Evolutionary conservation across 1,140 invertebrate genomes (phyloP).

Genomic region (Dendrolimus kikuchii): DNA sequence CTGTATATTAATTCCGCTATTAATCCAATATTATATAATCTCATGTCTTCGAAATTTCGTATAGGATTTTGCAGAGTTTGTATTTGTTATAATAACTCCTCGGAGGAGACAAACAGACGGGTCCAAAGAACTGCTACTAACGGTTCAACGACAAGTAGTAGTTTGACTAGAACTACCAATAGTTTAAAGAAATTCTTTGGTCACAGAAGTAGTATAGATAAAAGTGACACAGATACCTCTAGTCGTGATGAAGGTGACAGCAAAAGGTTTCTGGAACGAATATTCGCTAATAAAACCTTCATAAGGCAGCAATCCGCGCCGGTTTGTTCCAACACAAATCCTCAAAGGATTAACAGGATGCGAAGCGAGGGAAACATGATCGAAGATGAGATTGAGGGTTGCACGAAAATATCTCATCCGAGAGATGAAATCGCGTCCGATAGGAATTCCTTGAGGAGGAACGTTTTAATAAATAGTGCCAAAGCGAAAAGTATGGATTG

Average conservation of each 20-base stretch:
- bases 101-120: constrained; percentile 41
- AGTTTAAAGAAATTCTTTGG: constrained; percentile 63
- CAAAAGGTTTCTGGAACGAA: constrained; percentile 44
- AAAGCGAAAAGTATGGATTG: constrained; percentile 59
- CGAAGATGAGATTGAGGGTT: constrained; percentile 32
- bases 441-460: constrained; percentile 56
- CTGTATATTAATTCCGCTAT: constrained; percentile 88
- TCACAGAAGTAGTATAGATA: constrained; percentile 63
- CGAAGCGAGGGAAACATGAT: constrained; percentile 55
- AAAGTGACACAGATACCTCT: constrained; percentile 44
- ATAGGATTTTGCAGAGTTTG: constrained; percentile 81
- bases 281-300: constrained; percentile 50
- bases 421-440: constrained; percentile 35
- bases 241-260: constrained; percentile 27
- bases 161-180: constrained; percentile 57
- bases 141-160: constrained; percentile 72
- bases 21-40: constrained; percentile 87
- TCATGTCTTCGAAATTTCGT: constrained; percentile 90
- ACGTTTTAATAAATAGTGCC: constrained; percentile 64
- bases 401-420: constrained; percentile 21
- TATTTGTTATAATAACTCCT: constrained; percentile 61
- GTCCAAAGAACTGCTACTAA: constrained; percentile 62
- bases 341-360: constrained; percentile 44
- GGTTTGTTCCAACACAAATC: constrained; percentile 38
- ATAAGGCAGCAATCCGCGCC: constrained; percentile 60